These are phyloP conservation scores for Syrrhaptes paradoxus DNA, from an alignment of 2,113 vertebrate genomes.

Conservation along the genomic window DNA sequence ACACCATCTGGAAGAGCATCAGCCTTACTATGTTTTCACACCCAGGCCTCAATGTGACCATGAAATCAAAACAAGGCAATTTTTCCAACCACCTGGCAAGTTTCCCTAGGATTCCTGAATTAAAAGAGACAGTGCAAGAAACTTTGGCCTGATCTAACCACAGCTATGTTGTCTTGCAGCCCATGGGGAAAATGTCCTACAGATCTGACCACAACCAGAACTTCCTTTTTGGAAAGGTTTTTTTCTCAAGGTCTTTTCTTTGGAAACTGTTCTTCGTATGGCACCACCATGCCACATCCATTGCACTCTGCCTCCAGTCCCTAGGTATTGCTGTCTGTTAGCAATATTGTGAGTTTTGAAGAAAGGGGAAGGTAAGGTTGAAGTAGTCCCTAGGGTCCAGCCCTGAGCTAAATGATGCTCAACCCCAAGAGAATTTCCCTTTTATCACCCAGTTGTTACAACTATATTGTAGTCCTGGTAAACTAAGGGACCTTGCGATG, in stretches of 20 bases:
- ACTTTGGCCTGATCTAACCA: background rate
- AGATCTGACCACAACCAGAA: background rate
- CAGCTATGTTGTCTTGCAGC: background rate
- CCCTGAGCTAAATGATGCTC: background rate
- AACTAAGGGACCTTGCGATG: background rate
- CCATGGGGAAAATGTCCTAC: background rate
- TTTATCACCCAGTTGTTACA: background rate
- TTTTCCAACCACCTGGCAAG: constrained; percentile 24
- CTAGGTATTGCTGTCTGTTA: background rate
- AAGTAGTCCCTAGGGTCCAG: background rate
- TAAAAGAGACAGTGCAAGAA: background rate
- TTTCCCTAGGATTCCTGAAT: background rate
- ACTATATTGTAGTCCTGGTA: rapidly evolving
- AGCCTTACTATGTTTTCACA: constrained; percentile 1
- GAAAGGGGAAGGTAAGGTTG: background rate
- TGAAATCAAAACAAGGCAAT: constrained; percentile 30
- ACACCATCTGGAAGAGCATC: constrained; percentile 10
- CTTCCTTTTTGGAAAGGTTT: background rate
- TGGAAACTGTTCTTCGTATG: background rate
- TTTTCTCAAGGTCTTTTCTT: background rate
- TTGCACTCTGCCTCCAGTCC: background rate
- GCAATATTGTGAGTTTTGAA: background rate
- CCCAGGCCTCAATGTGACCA: constrained; percentile 1
- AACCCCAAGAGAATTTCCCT: background rate
- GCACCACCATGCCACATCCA: rapidly evolving